Evolutionary conservation across 1,140 invertebrate species (phyloP).

Genomic region (Penaeus japonicus): DNA sequence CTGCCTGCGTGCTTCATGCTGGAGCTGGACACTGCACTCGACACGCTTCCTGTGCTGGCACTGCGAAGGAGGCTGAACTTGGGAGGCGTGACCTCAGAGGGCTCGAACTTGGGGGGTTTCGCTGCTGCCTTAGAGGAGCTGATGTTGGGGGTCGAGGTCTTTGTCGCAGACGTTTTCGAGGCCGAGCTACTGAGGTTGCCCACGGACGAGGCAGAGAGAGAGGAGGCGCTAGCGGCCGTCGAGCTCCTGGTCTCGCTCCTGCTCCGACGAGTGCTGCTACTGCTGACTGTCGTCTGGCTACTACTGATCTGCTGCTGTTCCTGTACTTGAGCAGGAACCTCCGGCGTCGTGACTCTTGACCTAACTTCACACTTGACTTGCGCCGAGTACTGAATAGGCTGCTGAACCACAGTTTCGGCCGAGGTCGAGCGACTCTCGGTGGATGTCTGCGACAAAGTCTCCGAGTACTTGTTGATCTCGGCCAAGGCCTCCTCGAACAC

Average conservation of each 20-base stretch:
- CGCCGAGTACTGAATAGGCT: conserved; percentile 57
- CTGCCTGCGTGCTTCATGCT: conserved; percentile 49
- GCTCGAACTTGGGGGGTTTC: conserved; percentile 48
- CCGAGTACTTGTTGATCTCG: conserved; percentile 53
- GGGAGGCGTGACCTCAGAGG: conserved; percentile 20
- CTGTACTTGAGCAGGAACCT: conserved; percentile 27
- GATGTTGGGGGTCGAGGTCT: too few species aligned
- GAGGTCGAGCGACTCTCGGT: conserved; percentile 58
- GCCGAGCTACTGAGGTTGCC: neutral
- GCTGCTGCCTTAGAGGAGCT: conserved; percentile 27
- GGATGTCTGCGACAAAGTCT: conserved; percentile 53
- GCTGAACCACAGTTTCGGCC: conserved; percentile 56
- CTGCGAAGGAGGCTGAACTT: conserved; percentile 59
- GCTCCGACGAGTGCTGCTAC: conserved; percentile 34
- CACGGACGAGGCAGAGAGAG: conserved; percentile 24
- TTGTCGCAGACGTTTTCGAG: neutral
- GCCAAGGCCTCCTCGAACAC: conserved; percentile 50
- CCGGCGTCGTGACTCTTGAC: conserved; percentile 57
- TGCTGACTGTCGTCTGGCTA: conserved; percentile 25
- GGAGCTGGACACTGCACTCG: neutral
- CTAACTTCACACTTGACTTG: conserved; percentile 58
- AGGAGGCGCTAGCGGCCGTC: conserved; percentile 29
- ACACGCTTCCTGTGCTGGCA: conserved; percentile 57
- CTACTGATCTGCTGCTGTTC: conserved; percentile 18
- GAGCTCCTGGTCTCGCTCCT: conserved; percentile 32